Conservation (phyloP, 2,888 invertebrate genomes). For the Arge pagana region DNA sequence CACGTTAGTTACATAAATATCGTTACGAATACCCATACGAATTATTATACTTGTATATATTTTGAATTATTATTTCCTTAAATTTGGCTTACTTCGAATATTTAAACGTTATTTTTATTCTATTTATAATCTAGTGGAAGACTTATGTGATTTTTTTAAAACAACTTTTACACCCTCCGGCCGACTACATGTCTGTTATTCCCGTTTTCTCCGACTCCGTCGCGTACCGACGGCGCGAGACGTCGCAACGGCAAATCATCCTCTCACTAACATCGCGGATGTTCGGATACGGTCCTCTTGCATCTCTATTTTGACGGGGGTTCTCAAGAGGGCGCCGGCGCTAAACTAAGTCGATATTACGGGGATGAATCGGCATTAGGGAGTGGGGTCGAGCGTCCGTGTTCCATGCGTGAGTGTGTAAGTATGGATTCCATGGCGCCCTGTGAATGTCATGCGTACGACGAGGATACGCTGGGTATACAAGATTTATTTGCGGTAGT, state of each 20-base stretch:
- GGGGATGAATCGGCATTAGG: too few species aligned
- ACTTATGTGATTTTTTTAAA: conserved; percentile 51
- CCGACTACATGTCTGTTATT: conserved; percentile 20
- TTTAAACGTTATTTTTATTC: conserved; percentile 16
- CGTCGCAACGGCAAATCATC: conserved; percentile 52
- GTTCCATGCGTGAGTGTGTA: too few species aligned
- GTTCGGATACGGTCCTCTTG: conserved; percentile 28
- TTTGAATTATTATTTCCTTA: conserved; percentile 8
- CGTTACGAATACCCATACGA: too few species aligned
- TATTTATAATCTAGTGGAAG: conserved; percentile 47
- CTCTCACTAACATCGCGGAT: conserved; percentile 47
- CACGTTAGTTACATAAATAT: too few species aligned
- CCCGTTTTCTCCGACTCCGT: conserved; percentile 10
- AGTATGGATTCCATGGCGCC: too few species aligned
- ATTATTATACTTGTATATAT: conserved; percentile 13
- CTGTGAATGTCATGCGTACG: too few species aligned
- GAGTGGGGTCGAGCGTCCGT: too few species aligned
- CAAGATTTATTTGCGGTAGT: too few species aligned
- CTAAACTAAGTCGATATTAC: conserved; percentile 50
- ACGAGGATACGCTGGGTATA: too few species aligned
- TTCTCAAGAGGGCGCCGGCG: conserved; percentile 48
- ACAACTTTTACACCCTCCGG: conserved; percentile 19
- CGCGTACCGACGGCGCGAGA: conserved; percentile 38
- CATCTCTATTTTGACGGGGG: background rate
- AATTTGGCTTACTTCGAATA: background rate